Conservation (phyloP, 2,888 invertebrate genomes). For the Scrobipalpa atriplicella region DNA sequence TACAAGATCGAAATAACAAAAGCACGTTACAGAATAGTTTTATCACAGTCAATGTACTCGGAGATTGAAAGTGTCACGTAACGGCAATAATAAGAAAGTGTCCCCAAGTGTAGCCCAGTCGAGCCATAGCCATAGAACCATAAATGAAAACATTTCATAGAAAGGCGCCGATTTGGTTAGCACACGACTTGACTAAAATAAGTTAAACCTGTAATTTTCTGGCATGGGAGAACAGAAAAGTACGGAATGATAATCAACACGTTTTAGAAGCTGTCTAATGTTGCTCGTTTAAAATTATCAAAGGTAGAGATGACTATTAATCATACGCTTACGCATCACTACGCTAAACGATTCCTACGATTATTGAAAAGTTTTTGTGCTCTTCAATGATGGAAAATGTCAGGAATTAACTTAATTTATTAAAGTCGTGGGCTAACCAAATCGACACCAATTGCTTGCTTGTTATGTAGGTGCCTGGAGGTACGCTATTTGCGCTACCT, state of each 20-base stretch:
- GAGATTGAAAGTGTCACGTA: not conserved
- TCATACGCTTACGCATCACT: too few species aligned
- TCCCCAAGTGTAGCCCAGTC: not conserved
- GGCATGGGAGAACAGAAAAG: too few species aligned
- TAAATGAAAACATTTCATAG: slow-evolving; percentile 3
- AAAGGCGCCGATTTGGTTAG: not conserved
- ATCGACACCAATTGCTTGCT: not conserved
- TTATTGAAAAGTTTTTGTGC: too few species aligned
- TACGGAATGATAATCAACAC: too few species aligned
- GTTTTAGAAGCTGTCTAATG: too few species aligned
- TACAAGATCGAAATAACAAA: not conserved
- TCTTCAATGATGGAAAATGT: too few species aligned
- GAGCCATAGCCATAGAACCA: not conserved
- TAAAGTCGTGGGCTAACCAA: not conserved
- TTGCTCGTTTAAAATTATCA: too few species aligned
- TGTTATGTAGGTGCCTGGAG: not conserved
- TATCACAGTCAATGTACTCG: not conserved
- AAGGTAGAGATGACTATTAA: too few species aligned
- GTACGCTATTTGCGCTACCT: not conserved
- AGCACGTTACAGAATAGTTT: not conserved
- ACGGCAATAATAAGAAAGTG: not conserved
- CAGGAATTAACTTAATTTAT: too few species aligned
- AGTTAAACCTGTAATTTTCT: too few species aligned
- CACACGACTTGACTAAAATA: too few species aligned
- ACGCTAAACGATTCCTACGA: too few species aligned